These are phyloP conservation scores for Lasioglossum albipes DNA, from an alignment of 1,140 invertebrate genomes.

Conservation along the genomic window DNA sequence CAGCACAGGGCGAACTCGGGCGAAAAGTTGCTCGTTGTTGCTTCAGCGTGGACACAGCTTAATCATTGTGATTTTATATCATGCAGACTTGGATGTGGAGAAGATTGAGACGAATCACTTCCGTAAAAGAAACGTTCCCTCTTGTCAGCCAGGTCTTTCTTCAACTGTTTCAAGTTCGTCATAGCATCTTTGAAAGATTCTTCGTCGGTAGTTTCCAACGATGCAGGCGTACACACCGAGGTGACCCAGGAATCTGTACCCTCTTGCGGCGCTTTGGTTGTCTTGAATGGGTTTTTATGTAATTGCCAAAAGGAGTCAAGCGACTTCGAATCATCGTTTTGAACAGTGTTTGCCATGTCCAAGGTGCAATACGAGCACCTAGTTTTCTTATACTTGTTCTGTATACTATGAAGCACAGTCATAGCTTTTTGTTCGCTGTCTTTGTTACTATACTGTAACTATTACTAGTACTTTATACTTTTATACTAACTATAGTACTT, in stretches of 20 bases:
- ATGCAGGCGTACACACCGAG: background rate
- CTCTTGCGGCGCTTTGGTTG: slow-evolving; percentile 1
- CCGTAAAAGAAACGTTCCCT: slow-evolving; percentile 67
- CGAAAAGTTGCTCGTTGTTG: too few species aligned
- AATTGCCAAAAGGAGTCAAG: slow-evolving; percentile 1
- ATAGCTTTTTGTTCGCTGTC: background rate
- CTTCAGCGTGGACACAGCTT: too few species aligned
- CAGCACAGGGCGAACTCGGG: too few species aligned
- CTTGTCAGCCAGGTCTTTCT: slow-evolving; percentile 60
- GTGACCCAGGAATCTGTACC: background rate
- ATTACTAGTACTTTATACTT: too few species aligned
- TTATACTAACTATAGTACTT: too few species aligned
- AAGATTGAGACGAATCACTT: slow-evolving; percentile 30
- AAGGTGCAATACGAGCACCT: background rate
- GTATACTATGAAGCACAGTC: background rate
- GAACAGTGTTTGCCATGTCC: background rate
- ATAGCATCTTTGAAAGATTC: slow-evolving; percentile 55
- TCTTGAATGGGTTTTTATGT: slow-evolving; percentile 11
- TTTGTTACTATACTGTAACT: background rate
- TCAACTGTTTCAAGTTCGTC: slow-evolving; percentile 63
- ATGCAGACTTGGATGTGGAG: slow-evolving; percentile 32
- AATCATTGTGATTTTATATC: background rate
- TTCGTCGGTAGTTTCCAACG: slow-evolving; percentile 44
- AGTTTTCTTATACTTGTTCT: slow-evolving; percentile 5
- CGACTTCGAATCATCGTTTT: background rate